Conservation (phyloP, 2,797 vertebrate genomes). For the Schizopygopsis pylzovi region DNA sequence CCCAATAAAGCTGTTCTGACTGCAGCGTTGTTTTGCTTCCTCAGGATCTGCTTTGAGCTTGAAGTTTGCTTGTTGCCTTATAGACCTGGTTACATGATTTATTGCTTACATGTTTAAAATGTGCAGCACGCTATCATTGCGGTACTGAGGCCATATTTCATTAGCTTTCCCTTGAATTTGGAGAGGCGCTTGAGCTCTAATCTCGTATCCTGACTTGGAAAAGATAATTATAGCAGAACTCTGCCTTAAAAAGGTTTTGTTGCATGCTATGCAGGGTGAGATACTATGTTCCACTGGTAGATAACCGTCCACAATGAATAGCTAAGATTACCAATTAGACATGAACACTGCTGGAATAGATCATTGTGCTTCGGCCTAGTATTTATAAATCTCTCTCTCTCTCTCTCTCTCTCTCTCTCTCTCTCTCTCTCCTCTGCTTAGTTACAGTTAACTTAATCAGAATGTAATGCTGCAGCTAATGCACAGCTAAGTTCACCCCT, state of each 20-base stretch:
- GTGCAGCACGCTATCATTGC: constrained; percentile 42
- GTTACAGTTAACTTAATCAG: constrained; percentile 20
- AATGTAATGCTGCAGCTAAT: neutral
- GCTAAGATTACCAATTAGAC: constrained; percentile 18
- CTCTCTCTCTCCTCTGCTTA: neutral
- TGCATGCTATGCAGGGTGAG: constrained; percentile 24
- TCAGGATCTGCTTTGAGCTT: constrained; percentile 8
- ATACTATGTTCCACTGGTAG: neutral
- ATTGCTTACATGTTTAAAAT: constrained; percentile 47
- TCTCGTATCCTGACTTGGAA: constrained; percentile 46
- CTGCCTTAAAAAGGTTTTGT: constrained; percentile 49
- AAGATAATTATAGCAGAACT: constrained; percentile 50
- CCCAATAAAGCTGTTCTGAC: constrained; percentile 23
- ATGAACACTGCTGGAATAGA: constrained; percentile 4
- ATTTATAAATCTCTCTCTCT: neutral
- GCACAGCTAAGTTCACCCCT: neutral
- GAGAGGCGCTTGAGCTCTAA: constrained; percentile 44
- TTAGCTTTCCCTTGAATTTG: constrained; percentile 52
- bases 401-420: no score
- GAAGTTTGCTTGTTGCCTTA: constrained; percentile 23
- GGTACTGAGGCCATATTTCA: constrained; percentile 50
- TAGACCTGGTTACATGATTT: constrained; percentile 39
- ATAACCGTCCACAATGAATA: neutral
- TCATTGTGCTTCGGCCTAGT: neutral
- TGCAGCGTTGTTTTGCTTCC: constrained; percentile 5